These are phyloP conservation scores for Falco punctatus DNA, from an alignment of 2,113 vertebrate species.

Conservation along the genomic window DNA sequence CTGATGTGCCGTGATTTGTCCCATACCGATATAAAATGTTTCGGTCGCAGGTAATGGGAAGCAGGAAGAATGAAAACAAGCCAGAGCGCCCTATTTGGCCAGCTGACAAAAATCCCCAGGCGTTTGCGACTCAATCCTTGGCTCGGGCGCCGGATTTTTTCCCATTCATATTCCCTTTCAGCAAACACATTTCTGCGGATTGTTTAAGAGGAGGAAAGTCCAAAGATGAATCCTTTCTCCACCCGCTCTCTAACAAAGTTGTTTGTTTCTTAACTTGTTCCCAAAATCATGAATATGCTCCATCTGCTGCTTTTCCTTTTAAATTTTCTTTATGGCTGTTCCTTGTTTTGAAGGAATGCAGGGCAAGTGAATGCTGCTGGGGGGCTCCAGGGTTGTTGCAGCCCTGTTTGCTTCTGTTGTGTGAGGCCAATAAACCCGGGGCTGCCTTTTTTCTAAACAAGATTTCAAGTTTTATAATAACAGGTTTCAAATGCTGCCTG, in stretches of 20 bases:
- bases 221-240: constrained; percentile 23
- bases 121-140: constrained; percentile 56
- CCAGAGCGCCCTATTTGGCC: constrained; percentile 55
- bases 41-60: constrained; percentile 19
- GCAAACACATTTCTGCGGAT: constrained; percentile 64
- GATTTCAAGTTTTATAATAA: background rate
- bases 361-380: background rate
- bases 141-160: constrained; percentile 52
- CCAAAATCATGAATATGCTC: background rate
- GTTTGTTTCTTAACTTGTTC: background rate
- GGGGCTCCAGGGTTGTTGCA: background rate
- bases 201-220: background rate
- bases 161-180: constrained; percentile 66
- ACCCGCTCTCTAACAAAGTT: background rate
- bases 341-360: background rate
- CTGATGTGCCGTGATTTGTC: background rate
- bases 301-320: background rate
- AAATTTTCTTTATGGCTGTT: background rate
- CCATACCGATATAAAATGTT: background rate
- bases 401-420: background rate
- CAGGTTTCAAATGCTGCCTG: background rate
- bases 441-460: background rate
- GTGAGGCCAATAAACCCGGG: background rate
- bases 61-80: constrained; percentile 37
- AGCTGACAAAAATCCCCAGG: constrained; percentile 65